Evolutionary conservation across 2,888 invertebrate genomes (phyloP).

Genomic region (Caenorhabditis uteleia): DNA sequence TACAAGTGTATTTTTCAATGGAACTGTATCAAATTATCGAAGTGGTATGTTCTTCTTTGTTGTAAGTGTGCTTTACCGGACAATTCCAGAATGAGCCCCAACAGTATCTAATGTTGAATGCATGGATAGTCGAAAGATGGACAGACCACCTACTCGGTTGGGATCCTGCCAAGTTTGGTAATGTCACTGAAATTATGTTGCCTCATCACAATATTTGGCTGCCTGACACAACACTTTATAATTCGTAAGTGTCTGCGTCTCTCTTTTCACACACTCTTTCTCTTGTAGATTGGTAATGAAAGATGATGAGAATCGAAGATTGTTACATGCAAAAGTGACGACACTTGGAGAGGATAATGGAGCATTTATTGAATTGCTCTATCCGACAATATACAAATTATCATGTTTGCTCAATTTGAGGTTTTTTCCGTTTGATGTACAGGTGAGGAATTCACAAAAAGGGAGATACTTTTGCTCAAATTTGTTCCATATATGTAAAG

Average conservation of each 20-base stretch:
- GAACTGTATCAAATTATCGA: slow-evolving; percentile 67
- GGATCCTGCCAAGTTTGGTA: slow-evolving; percentile 58
- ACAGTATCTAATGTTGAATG: slow-evolving; percentile 66
- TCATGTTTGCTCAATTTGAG: slow-evolving; percentile 50
- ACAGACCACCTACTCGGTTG: slow-evolving; percentile 58
- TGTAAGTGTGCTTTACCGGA: too few species aligned
- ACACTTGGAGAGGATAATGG: slow-evolving; percentile 47
- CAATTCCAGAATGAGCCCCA: slow-evolving; percentile 66
- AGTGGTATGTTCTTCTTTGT: slow-evolving; percentile 51
- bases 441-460: slow-evolving; percentile 30
- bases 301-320: slow-evolving; percentile 58
- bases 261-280: too few species aligned
- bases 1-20: slow-evolving; percentile 66
- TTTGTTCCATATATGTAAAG: too few species aligned
- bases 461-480: neutral
- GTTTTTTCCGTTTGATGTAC: slow-evolving; percentile 59
- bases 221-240: slow-evolving; percentile 62
- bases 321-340: slow-evolving; percentile 58
- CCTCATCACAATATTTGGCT: slow-evolving; percentile 58
- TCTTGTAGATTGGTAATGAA: slow-evolving; percentile 59
- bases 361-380: slow-evolving; percentile 58
- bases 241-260: slow-evolving; percentile 52
- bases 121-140: slow-evolving; percentile 68
- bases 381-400: slow-evolving; percentile 63
- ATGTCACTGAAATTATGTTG: slow-evolving; percentile 56